Evolutionary conservation across 2,888 invertebrate species (phyloP).

Genomic region (Epinotia ramella): DNA sequence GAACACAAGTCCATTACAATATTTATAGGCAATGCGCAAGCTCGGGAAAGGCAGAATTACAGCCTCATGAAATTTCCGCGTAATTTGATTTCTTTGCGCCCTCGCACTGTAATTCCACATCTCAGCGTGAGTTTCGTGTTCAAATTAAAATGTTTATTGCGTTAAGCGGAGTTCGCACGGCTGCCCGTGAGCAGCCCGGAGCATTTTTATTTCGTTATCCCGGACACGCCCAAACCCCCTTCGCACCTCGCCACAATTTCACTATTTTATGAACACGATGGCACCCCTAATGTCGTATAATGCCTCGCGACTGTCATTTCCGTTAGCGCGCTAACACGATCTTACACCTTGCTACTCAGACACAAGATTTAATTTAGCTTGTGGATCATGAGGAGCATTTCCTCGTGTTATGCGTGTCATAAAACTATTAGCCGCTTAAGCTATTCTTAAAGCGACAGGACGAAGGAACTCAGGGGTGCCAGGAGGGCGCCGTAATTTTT

Average conservation of each 20-base stretch:
- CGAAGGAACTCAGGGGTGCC: constrained; percentile 67
- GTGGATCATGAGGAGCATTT: constrained; percentile 52
- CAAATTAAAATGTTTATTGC: constrained; percentile 85
- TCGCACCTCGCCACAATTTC: constrained; percentile 66
- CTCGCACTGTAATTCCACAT: constrained; percentile 76
- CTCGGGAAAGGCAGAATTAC: constrained; percentile 47
- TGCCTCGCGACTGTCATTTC: constrained; percentile 78
- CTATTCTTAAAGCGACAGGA: constrained; percentile 76
- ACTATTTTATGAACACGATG: constrained; percentile 74
- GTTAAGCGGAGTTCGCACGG: constrained; percentile 82
- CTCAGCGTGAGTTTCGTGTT: constrained; percentile 83
- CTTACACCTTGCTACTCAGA: constrained; percentile 57
- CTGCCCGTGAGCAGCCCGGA: constrained; percentile 68
- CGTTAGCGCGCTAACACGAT: constrained; percentile 52
- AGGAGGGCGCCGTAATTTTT: constrained; percentile 73
- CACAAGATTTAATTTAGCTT: constrained; percentile 62
- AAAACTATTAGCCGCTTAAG: constrained; percentile 85
- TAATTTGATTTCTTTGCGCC: constrained; percentile 80
- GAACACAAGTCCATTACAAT: constrained; percentile 25
- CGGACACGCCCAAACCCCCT: constrained; percentile 68
- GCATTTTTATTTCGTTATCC: constrained; percentile 83
- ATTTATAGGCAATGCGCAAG: constrained; percentile 34
- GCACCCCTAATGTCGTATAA: constrained; percentile 80
- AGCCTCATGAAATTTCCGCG: constrained; percentile 67
- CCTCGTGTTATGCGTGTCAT: constrained; percentile 81